These are phyloP conservation scores for Neuroscelio doddi DNA, from an alignment of 2,888 invertebrate species.

Conservation along the genomic window DNA sequence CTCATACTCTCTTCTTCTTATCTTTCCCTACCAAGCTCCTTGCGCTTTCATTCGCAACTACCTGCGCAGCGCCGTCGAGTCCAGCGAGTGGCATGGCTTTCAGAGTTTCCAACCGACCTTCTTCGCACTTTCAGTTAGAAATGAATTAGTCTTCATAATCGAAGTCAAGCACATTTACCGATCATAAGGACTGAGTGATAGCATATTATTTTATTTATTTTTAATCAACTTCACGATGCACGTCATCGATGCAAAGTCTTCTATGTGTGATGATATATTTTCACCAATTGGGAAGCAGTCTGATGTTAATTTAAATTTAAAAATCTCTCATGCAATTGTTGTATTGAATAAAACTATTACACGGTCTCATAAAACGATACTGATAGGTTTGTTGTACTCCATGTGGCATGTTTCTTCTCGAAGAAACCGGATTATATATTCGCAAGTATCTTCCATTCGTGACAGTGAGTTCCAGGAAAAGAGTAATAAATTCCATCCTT, in stretches of 20 bases:
- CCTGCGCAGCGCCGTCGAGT: constrained; percentile 51
- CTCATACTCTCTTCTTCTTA: constrained; percentile 29
- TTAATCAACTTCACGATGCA: too few relatives aligned
- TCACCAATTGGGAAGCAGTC: too few relatives aligned
- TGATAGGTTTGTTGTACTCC: constrained; percentile 34
- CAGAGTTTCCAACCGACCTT: constrained; percentile 50
- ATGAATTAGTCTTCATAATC: constrained; percentile 7
- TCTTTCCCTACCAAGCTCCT: constrained; percentile 38
- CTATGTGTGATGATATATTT: too few relatives aligned
- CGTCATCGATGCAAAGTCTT: too few relatives aligned
- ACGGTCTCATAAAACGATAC: neutral
- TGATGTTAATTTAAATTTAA: too few relatives aligned
- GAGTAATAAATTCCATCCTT: constrained; percentile 48
- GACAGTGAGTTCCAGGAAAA: constrained; percentile 51
- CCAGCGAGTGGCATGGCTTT: constrained; percentile 27
- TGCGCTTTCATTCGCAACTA: constrained; percentile 50
- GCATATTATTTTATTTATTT: too few relatives aligned
- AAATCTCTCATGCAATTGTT: too few relatives aligned
- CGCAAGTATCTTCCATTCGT: constrained; percentile 51
- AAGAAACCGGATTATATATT: constrained; percentile 30
- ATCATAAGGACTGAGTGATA: neutral
- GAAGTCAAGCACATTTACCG: neutral
- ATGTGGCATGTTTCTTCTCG: constrained; percentile 4
- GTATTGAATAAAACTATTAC: too few relatives aligned
- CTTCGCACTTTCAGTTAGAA: constrained; percentile 49